Base-by-base conservation (phyloP, 1,140 invertebrate genomes). In the Spodoptera litura region DNA sequence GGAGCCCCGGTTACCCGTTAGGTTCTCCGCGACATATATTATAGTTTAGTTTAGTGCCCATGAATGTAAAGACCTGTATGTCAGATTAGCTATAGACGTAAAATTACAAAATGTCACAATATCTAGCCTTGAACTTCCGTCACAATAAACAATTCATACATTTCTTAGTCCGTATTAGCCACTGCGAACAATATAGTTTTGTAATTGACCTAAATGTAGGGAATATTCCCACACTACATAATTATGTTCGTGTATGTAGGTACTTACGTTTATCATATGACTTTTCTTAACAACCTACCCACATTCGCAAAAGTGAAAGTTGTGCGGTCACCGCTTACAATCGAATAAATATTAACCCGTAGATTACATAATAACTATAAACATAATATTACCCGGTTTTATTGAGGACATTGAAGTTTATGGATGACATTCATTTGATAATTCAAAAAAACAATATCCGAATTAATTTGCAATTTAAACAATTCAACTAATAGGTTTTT, bases 321-420 rank as follows among this genome's bases (percentile, higher is more conserved):
- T 62, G 78, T 80, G 78, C 85, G 85, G 84, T 85, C 81, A 86
- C 81, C 78, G 76, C 78, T 82, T 84, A 91, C 90, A 92, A 90
- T 90, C 89, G 87, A 86, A 89, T 89, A 90, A 90, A 91, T 91
- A 89, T 91, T 87, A 90, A 90, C 85, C 88, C 83, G 80, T 77
- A 82, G 84, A 77, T 91, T 91, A 89, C 76, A 83, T 83, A 89
- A 92, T 85, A 71, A 80, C 83, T 83, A 88, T 87, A 84, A 85
- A 87, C 83, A 80, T 77, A 75, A 80, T 76, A 64, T 44, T 64
- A 66, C 68, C 66, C 55, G 56, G n/a, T 75, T 61, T 78, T 56
- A 75, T 59, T 72, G 52, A 13, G 59, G 35, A 56, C 15, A 53
- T 51, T 58, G 25, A 64, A 51, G 44, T 64, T 52, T 55, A 75